Base-by-base conservation (phyloP, 1,140 invertebrate genomes). In the Plectrocnemia conspersa region DNA sequence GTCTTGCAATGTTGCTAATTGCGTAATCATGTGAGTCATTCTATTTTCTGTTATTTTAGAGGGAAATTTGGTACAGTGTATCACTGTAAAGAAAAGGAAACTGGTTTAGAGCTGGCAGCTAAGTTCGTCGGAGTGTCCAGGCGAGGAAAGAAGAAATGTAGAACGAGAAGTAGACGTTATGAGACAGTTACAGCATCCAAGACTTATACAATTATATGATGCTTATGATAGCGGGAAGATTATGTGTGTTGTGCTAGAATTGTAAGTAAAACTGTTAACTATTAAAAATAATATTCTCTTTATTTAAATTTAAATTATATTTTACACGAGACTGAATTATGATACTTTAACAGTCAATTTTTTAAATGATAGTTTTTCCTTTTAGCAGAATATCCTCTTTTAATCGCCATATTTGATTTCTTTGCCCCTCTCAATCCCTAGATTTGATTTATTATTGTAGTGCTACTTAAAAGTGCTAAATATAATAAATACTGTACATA, bases 31-130 rank as follows among this genome's bases (percentile, higher is more conserved):
- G 9, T 40, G 2, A n/a, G n/a, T n/a, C n/a, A 24, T 3, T 11
- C 10, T n/a, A 23, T 18, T 23, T 44, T 24, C 21, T 44, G 22
- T 60, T 61, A 66, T 73, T 75, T 16, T 72, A 98, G 97, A 61
- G 97, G 97, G 1, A 98, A 98, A 82, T 99, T 99, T 73, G 95
- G 95, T 15, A 94, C 91, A 18, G 96, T 98, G 4, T 96, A 94
- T 75, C 82, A 85, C 67, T 98, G 94, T 69, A 79, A 78, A 52
- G 93, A 97, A 69, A 92, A 88, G 68, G 73, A 73, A 10, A 89
- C 85, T 0, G 85, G 86, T 0, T 71, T 93, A 41, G 79, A 83
- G 52, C 74, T 98, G 55, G 96, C 96, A 1, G 93, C 93, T 0
- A 98, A 98, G 73, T 91, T 97, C 66, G 89, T 98, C 33, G 84